A percentile compares a stretch with the other conserved stretches of the same genome.
phyloP scores from a whole-genome alignment of 2,113 vertebrate species.

The Sinosuthora webbiana region DNA sequence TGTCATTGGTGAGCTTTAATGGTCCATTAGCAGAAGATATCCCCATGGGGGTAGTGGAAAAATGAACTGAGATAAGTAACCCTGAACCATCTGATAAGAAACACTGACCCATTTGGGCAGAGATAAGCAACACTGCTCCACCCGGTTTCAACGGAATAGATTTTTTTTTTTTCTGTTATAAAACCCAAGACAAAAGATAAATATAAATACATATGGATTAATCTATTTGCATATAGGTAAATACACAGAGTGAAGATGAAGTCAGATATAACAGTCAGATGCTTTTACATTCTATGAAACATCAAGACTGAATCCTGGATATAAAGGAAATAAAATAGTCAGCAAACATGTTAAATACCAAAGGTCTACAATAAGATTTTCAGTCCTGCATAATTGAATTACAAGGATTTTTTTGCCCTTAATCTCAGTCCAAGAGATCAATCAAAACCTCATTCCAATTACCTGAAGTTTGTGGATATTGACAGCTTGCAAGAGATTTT shows the following conservation, averaged over 20 bases:
- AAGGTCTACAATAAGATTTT: neutral
- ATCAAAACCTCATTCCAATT: constrained; percentile 10
- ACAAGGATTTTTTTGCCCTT: neutral
- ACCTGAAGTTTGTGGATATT: neutral
- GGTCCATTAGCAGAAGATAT: no score
- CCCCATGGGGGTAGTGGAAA: no score
- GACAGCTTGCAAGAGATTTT: neutral
- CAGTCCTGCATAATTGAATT: neutral
- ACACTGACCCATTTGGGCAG: no score
- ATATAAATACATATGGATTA: neutral
- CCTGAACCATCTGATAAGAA: no score
- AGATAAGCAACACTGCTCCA: no score
- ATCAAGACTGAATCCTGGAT: neutral
- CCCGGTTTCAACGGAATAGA: no score
- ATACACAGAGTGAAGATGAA: neutral
- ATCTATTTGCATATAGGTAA: neutral
- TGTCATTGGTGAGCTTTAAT: no score
- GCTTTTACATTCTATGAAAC: neutral
- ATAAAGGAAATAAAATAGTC: neutral
- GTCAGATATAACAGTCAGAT: neutral
- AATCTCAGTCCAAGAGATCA: neutral
- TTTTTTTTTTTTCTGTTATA: no score
- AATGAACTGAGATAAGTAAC: no score
- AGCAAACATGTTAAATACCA: neutral
- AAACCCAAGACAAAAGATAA: no score